phyloP scores from a whole-genome alignment of 2,888 invertebrate genomes.

The Campoplex capitator region DNA sequence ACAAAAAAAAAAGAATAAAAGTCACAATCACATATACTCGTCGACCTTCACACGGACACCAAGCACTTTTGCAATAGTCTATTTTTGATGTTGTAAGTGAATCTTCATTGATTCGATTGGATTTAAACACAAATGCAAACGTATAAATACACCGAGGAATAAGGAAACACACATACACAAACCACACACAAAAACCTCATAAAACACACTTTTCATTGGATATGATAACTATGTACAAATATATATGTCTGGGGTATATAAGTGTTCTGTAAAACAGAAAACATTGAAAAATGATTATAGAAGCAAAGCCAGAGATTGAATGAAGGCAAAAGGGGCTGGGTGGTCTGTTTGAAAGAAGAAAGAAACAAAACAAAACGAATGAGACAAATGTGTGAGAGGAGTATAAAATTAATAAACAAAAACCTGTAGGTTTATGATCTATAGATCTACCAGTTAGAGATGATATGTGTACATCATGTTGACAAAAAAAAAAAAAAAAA shows the following conservation, averaged over 20 bases:
- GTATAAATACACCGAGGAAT: constrained; percentile 65
- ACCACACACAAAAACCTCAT: constrained; percentile 41
- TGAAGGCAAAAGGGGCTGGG: constrained; percentile 49
- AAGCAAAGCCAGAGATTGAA: constrained; percentile 61
- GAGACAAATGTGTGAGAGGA: constrained; percentile 50
- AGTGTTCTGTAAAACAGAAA: constrained; percentile 79
- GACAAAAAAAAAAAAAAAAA: constrained; percentile 26
- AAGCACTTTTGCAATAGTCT: constrained; percentile 83
- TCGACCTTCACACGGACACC: constrained; percentile 69
- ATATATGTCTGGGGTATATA: constrained; percentile 80
- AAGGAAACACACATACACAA: constrained; percentile 18
- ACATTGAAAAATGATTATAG: constrained; percentile 68
- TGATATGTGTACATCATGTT: constrained; percentile 72
- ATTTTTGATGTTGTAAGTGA: constrained; percentile 84
- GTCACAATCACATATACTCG: constrained; percentile 24
- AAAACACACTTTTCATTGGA: constrained; percentile 80
- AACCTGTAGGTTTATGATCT: constrained; percentile 66
- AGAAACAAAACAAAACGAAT: constrained; percentile 45
- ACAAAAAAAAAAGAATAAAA: background rate
- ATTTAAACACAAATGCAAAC: constrained; percentile 74
- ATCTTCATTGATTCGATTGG: constrained; percentile 80
- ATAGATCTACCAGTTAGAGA: constrained; percentile 66
- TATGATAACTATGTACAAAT: constrained; percentile 83
- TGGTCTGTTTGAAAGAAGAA: constrained; percentile 1
- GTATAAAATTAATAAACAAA: constrained; percentile 66